Evolutionary conservation across 1,140 invertebrate genomes (phyloP).

Genomic region (Aphis gossypii): DNA sequence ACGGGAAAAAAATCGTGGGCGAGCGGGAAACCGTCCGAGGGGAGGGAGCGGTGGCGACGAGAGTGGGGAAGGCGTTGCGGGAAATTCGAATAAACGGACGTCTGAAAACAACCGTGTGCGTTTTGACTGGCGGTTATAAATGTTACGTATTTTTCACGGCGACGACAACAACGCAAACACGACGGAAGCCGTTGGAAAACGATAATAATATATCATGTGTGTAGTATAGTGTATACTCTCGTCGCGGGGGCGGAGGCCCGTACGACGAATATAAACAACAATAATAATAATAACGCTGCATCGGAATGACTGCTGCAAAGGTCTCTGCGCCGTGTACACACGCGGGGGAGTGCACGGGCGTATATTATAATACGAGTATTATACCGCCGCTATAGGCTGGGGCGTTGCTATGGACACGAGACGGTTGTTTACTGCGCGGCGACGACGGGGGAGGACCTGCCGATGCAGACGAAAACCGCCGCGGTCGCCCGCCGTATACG

Average conservation of each 20-base stretch:
- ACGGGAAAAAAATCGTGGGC: background rate
- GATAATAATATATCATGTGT: background rate
- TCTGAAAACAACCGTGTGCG: background rate
- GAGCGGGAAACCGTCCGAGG: background rate
- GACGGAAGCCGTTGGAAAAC: background rate
- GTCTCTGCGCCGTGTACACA: background rate
- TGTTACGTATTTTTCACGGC: background rate
- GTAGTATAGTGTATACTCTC: too few species aligned
- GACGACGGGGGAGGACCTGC: background rate
- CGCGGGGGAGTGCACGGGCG: background rate
- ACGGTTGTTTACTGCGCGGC: constrained; percentile 45
- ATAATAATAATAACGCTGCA: constrained; percentile 11
- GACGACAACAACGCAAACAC: background rate
- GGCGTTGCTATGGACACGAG: constrained; percentile 56
- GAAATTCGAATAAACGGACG: background rate
- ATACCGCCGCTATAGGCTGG: background rate
- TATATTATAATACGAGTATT: too few species aligned
- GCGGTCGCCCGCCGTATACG: background rate
- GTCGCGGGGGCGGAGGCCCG: too few species aligned
- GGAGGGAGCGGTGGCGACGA: too few species aligned
- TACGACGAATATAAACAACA: background rate
- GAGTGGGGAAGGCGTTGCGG: background rate
- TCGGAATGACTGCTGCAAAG: constrained; percentile 48
- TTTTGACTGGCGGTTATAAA: background rate
- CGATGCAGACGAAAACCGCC: constrained; percentile 32